Conservation (phyloP, 2,888 invertebrate genomes). For the Scelioninae gen. 2 region DNA sequence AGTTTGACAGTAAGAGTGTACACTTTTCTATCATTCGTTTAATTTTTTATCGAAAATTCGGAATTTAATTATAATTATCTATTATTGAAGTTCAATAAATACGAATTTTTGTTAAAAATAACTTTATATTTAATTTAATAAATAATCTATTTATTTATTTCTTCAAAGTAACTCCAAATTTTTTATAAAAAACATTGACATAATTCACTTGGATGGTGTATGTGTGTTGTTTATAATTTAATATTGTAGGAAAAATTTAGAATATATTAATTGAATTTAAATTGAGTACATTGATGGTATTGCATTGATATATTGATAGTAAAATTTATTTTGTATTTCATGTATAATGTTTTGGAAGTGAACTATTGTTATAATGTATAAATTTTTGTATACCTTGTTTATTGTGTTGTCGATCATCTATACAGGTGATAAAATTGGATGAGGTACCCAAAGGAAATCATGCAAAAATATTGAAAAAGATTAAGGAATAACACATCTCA, state of each 20-base stretch:
- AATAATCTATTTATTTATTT: too few relatives aligned
- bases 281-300: too few relatives aligned
- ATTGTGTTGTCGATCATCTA: conserved; percentile 73
- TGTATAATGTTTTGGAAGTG: conserved; percentile 1
- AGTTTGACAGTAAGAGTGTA: conserved; percentile 28
- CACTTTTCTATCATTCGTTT: too few relatives aligned
- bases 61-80: too few relatives aligned
- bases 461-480: conserved; percentile 45
- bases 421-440: conserved; percentile 67
- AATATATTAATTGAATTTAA: background rate
- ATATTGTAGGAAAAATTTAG: background rate
- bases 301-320: too few relatives aligned
- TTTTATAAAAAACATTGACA: background rate
- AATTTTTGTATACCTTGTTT: conserved; percentile 72
- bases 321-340: too few relatives aligned
- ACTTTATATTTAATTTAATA: too few relatives aligned
- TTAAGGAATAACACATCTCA: conserved; percentile 1
- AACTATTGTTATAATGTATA: conserved; percentile 16
- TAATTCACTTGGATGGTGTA: background rate
- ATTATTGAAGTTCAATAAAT: too few relatives aligned
- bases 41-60: too few relatives aligned
- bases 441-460: conserved; percentile 68
- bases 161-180: background rate
- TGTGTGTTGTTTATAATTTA: background rate
- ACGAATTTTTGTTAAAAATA: too few relatives aligned